A percentile compares a stretch with the other conserved stretches of the same genome.
Evolutionary conservation across 2,113 vertebrate species (phyloP).

Genomic region (Equus quagga): DNA sequence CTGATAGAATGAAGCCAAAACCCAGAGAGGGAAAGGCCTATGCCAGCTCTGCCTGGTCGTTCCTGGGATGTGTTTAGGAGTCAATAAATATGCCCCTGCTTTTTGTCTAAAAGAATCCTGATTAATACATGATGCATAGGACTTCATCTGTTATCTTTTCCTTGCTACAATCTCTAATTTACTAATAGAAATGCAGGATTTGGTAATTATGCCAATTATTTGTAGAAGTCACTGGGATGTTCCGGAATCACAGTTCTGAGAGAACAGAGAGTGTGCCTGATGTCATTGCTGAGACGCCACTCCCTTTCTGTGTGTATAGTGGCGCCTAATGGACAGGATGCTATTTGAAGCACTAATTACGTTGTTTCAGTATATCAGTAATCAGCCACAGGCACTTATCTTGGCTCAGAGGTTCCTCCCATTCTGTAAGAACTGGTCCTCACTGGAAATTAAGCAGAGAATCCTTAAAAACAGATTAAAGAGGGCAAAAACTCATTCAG

Average conservation of each 20-base stretch:
- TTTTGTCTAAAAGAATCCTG: background rate
- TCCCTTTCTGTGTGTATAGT: background rate
- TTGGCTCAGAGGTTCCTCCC: background rate
- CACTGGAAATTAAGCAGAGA: background rate
- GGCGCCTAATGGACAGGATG: background rate
- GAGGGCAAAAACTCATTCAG: slow-evolving; percentile 47
- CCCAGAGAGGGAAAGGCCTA: background rate
- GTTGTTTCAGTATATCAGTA: background rate
- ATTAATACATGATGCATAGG: background rate
- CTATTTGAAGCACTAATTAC: background rate
- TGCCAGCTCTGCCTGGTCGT: background rate
- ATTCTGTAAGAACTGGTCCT: background rate
- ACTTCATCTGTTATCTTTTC: background rate
- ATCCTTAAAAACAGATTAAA: background rate
- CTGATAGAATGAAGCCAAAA: background rate
- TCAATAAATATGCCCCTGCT: background rate
- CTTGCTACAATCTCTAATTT: background rate
- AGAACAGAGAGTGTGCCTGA: background rate
- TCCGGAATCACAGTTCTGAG: background rate
- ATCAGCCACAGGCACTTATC: background rate
- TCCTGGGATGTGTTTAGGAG: background rate
- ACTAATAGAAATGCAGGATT: background rate
- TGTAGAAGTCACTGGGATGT: background rate
- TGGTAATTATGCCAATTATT: background rate
- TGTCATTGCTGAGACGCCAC: too few relatives aligned